Evolutionary conservation across 2,888 invertebrate species (phyloP).

Genomic region (Andrena bicolor): DNA sequence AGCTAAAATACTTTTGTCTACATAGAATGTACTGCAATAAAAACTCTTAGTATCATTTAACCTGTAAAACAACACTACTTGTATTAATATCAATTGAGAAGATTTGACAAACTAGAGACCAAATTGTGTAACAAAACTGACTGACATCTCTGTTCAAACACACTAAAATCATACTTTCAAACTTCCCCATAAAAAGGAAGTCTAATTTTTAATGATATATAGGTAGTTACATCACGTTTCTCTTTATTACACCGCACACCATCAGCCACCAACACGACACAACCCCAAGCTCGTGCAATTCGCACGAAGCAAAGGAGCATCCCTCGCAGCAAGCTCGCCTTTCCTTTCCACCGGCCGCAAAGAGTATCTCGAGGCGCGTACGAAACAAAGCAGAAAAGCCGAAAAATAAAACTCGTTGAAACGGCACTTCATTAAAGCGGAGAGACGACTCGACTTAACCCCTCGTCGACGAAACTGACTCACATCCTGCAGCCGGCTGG

Average conservation of each 20-base stretch:
- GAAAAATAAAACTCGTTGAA: conserved; percentile 32
- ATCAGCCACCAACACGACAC: conserved; percentile 25
- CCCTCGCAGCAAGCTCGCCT: conserved; percentile 12
- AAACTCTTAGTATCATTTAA: not conserved
- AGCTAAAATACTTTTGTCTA: not conserved
- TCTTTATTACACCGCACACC: not conserved
- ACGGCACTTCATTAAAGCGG: conserved; percentile 72
- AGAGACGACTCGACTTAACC: conserved; percentile 74
- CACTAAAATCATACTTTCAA: not conserved
- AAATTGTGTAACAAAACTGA: too few relatives aligned
- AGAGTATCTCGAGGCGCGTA: conserved; percentile 14
- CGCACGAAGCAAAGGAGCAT: not conserved
- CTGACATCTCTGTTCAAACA: too few relatives aligned
- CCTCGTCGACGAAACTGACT: conserved; percentile 75
- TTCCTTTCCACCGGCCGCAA: conserved; percentile 5
- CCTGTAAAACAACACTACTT: not conserved
- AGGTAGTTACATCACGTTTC: not conserved
- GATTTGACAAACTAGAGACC: too few relatives aligned
- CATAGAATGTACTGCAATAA: not conserved
- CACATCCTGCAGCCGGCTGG: conserved; percentile 78
- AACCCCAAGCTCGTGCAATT: conserved; percentile 27
- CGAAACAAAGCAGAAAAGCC: conserved; percentile 16
- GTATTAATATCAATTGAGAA: not conserved
- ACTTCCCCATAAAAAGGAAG: not conserved
- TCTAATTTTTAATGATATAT: not conserved